These are phyloP conservation scores for Leucophenga maculata DNA, from an alignment of 2,888 invertebrate genomes.

Conservation along the genomic window DNA sequence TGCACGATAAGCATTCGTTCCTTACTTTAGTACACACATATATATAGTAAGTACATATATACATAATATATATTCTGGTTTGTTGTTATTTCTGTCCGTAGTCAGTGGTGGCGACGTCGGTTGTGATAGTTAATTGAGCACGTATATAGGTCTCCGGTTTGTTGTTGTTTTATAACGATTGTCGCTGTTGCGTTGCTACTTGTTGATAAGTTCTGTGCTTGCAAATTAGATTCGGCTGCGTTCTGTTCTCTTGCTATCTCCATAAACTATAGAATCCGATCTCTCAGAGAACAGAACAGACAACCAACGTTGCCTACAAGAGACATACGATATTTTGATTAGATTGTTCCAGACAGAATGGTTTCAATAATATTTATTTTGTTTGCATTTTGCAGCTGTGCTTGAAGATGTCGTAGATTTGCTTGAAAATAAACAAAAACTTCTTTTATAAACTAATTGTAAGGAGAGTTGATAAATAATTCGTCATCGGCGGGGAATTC, in stretches of 20 bases:
- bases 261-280: neutral
- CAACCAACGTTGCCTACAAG: neutral
- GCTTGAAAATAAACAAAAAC: neutral
- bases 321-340: constrained; percentile 7
- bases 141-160: neutral
- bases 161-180: constrained; percentile 40
- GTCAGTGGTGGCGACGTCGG: no score
- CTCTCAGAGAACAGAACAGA: neutral
- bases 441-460: no score
- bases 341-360: constrained; percentile 35
- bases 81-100: no score
- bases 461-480: no score
- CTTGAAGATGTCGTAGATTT: constrained; percentile 5
- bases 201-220: constrained; percentile 47
- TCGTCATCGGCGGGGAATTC: neutral
- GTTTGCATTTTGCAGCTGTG: neutral
- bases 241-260: neutral
- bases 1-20: no score
- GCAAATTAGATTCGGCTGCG: constrained; percentile 35
- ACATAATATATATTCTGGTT: no score
- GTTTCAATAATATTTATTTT: neutral
- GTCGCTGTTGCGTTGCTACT: constrained; percentile 22
- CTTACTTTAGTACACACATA: no score
- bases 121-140: no score
- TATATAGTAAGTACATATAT: no score